phyloP scores from a whole-genome alignment of 1,140 invertebrate species.

The Drosophila funebris region DNA sequence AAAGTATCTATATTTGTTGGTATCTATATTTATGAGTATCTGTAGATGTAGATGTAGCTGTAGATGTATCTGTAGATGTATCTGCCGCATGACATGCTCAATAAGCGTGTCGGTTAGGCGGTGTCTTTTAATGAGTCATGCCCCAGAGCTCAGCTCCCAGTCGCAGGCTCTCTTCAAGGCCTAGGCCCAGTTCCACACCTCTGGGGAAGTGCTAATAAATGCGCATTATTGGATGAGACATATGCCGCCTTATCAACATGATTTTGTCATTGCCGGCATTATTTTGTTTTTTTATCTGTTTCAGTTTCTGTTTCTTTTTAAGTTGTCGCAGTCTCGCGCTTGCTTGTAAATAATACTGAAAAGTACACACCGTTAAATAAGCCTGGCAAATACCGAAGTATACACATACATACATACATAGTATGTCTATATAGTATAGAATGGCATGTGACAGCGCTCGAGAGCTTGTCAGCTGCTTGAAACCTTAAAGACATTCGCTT shows the following conservation, averaged over 20 bases:
- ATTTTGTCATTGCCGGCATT: slow-evolving; percentile 33
- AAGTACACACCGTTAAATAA: slow-evolving; percentile 60
- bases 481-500: slow-evolving; percentile 23
- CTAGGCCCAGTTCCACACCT: slow-evolving; percentile 16
- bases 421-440: slow-evolving; percentile 5
- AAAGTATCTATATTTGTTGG: slow-evolving; percentile 18
- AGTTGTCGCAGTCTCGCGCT: slow-evolving; percentile 46
- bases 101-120: slow-evolving; percentile 53
- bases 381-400: slow-evolving; percentile 52
- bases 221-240: slow-evolving; percentile 11
- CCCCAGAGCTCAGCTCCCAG: neutral
- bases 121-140: slow-evolving; percentile 55
- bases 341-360: slow-evolving; percentile 69
- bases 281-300: slow-evolving; percentile 19
- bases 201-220: slow-evolving; percentile 44
- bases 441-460: slow-evolving; percentile 56
- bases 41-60: slow-evolving; percentile 3
- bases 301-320: slow-evolving; percentile 56
- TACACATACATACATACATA: slow-evolving; percentile 8
- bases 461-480: slow-evolving; percentile 56
- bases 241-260: slow-evolving; percentile 40
- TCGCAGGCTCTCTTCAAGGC: neutral
- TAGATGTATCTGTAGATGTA: slow-evolving; percentile 24
- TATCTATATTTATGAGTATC: slow-evolving; percentile 32
- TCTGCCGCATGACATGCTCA: slow-evolving; percentile 39